These are phyloP conservation scores for Actinia tenebrosa DNA, from an alignment of 64 coral and sea anemone species.

Conservation along the genomic window DNA sequence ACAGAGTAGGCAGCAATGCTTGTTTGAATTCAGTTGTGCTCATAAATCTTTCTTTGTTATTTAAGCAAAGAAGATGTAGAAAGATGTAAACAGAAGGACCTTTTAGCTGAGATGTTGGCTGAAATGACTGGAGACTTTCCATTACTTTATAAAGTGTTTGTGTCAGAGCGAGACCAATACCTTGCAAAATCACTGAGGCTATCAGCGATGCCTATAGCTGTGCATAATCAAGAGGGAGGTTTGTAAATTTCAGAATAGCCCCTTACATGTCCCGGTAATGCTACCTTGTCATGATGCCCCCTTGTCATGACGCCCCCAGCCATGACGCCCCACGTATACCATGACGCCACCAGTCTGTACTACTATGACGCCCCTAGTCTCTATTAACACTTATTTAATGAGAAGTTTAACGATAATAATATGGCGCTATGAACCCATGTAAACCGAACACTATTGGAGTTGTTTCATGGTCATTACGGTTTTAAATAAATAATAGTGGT, in stretches of 20 bases:
- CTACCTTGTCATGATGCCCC: too few relatives aligned
- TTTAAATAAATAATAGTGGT: too few relatives aligned
- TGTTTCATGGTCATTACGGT: too few relatives aligned
- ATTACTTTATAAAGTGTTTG: conserved; percentile 87
- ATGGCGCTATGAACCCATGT: too few relatives aligned
- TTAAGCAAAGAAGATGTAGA: conserved; percentile 93
- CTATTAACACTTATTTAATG: too few relatives aligned
- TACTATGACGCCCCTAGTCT: too few relatives aligned
- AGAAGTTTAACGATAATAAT: too few relatives aligned
- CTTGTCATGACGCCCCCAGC: too few relatives aligned
- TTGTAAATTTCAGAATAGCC: not conserved
- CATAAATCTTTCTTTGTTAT: not conserved
- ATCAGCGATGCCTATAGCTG: conserved; percentile 64
- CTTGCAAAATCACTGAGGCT: conserved; percentile 72
- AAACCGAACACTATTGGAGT: too few relatives aligned
- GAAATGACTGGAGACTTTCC: conserved; percentile 99
- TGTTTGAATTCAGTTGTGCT: not conserved
- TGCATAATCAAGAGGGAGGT: conserved; percentile 82
- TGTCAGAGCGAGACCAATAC: conserved; percentile 80
- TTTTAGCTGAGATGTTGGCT: conserved; percentile 94
- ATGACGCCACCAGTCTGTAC: too few relatives aligned
- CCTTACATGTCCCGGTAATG: too few relatives aligned
- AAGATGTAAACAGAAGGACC: conserved; percentile 96
- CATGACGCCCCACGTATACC: too few relatives aligned
- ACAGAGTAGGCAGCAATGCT: not conserved